Evolutionary conservation across 2,888 invertebrate species (phyloP).

Genomic region (Caenorhabditis auriculariae): DNA sequence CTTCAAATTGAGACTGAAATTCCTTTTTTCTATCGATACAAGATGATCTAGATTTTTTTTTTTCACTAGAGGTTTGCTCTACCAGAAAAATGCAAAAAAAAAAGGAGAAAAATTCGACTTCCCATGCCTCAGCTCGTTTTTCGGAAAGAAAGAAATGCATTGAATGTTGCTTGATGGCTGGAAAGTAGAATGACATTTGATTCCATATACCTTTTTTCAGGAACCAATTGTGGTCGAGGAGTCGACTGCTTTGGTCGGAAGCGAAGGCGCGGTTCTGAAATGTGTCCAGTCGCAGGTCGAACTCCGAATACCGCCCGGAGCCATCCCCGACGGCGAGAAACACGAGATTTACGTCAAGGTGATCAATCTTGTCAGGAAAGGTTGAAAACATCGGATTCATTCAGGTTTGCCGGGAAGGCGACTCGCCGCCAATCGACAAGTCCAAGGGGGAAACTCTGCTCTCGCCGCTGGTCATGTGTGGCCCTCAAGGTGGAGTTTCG

Average conservation of each 20-base stretch:
- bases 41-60: too few relatives aligned
- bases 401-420: slow-evolving; percentile 49
- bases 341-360: slow-evolving; percentile 89
- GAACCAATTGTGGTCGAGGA: slow-evolving; percentile 46
- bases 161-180: too few relatives aligned
- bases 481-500: slow-evolving; percentile 73
- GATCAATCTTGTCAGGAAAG: slow-evolving; percentile 51
- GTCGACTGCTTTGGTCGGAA: slow-evolving; percentile 27
- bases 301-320: slow-evolving; percentile 83
- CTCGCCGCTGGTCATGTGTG: slow-evolving; percentile 92
- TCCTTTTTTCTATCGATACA: too few relatives aligned
- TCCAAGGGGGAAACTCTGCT: slow-evolving; percentile 92
- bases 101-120: too few relatives aligned
- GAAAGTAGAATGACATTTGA: too few relatives aligned
- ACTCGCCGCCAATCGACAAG: slow-evolving; percentile 80
- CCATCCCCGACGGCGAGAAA: slow-evolving; percentile 78
- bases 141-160: too few relatives aligned
- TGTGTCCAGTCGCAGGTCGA: slow-evolving; percentile 88
- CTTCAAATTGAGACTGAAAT: too few relatives aligned
- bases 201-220: too few relatives aligned
- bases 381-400: background rate
- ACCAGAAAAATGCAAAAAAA: too few relatives aligned
- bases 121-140: too few relatives aligned
- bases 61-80: too few relatives aligned
- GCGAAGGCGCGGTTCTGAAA: slow-evolving; percentile 77